Base-by-base conservation (phyloP, 2,113 vertebrate genomes). In the Salvator merianae region DNA sequence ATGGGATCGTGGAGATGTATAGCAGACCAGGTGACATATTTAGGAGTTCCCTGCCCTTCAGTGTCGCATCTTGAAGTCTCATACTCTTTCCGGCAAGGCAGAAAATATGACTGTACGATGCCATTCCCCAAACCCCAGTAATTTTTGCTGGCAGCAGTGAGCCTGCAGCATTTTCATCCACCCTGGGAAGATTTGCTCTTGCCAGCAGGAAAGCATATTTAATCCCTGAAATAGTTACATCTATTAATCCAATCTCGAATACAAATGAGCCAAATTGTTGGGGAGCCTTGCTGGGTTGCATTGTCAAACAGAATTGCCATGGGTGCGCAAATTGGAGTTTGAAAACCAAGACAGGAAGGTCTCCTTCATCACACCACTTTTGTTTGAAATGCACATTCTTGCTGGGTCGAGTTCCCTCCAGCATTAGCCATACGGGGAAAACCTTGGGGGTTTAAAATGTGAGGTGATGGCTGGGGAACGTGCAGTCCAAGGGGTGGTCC, bases 171-270 rank as follows among this genome's bases (percentile, higher is more conserved):
- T 86, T 75, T 68, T 84, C 84, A 84, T 79, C 63, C 87, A 93
- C 83, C 91, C 76, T 36, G n/a, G 14, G 70, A 69, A 83, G 93
- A 82, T 88, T 73, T 77, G 86, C 77, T 77, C 69, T 88, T 89
- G 85, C 88, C 78, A 84, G 87, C 43, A 91, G 40, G 91, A 91
- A 91, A 55, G 66, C 63, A 69, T 62, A 90, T 85, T 91, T 91
- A 82, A 87, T 93, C 87, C 87, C 72, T 80, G 75, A 88, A 93
- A 93, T 82, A 91, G 84, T 91, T 93, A 89, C 84, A 84, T 89
- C 82, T 84, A 85, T 89, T 85, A 86, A 78, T 85, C 72, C 82
- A 79, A 89, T 83, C 79, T 28, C 83, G 91, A 94, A 93, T 89
- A 93, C 77, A 91, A 89, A 93, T 79, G 81, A 84, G 72, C 65